A percentile compares a stretch with the other conserved stretches of the same genome.
Evolutionary conservation across 1,140 invertebrate species (phyloP).

Genomic region (Saccostrea echinata): DNA sequence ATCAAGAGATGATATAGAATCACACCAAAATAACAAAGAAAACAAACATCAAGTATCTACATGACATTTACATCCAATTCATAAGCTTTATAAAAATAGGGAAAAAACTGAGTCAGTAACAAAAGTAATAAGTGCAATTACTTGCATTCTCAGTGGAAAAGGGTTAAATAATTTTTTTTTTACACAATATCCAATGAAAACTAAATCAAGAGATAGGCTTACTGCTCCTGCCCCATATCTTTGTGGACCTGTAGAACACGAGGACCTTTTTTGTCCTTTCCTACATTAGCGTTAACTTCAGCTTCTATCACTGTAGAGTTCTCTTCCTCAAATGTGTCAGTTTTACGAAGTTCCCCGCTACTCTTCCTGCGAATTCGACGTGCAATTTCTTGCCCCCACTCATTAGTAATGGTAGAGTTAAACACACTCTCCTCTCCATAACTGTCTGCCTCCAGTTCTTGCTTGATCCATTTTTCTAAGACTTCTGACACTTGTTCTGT

Average conservation of each 20-base stretch:
- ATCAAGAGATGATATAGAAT: neutral
- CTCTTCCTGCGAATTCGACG: slow-evolving; percentile 28
- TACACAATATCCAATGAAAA: neutral
- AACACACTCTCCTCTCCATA: slow-evolving; percentile 71
- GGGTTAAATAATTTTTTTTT: neutral
- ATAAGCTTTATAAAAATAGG: too few species aligned
- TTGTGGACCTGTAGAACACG: slow-evolving; percentile 68
- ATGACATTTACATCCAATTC: too few species aligned
- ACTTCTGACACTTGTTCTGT: slow-evolving; percentile 73
- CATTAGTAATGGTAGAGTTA: slow-evolving; percentile 69
- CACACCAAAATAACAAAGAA: too few species aligned
- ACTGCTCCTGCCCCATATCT: slow-evolving; percentile 76
- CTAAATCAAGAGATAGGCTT: slow-evolving; percentile 36
- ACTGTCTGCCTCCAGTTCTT: slow-evolving; percentile 62
- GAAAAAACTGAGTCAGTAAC: too few species aligned
- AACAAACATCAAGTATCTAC: too few species aligned
- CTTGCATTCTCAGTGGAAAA: too few species aligned
- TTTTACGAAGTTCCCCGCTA: neutral
- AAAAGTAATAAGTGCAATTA: too few species aligned
- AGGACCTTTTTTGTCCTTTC: slow-evolving; percentile 9
- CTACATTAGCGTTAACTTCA: slow-evolving; percentile 50
- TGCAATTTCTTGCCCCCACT: slow-evolving; percentile 63
- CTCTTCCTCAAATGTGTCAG: neutral
- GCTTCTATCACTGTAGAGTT: slow-evolving; percentile 41
- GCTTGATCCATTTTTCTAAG: slow-evolving; percentile 68